A percentile compares a stretch with the other conserved stretches of the same genome.
Conservation (phyloP, 2,888 invertebrate species). For the Euzophera pinguis region DNA sequence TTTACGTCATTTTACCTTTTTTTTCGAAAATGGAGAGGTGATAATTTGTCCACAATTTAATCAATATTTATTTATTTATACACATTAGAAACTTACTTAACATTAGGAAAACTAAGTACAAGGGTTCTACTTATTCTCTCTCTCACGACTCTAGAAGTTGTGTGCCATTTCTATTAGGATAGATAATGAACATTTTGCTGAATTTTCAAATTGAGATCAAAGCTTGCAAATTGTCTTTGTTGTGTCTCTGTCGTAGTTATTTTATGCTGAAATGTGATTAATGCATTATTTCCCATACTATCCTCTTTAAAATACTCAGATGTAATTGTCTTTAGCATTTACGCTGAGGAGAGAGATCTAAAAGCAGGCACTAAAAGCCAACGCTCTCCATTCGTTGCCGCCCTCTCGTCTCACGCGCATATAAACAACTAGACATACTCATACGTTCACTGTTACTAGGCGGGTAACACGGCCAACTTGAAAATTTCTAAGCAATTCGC, state of each 20-base stretch:
- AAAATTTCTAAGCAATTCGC: background rate
- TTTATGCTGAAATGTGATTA: background rate
- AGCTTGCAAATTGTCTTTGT: background rate
- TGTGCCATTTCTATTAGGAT: no score
- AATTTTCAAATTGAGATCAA: background rate
- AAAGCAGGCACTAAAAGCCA: background rate
- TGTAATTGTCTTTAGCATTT: background rate
- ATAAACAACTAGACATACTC: constrained; percentile 1
- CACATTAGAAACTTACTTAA: no score
- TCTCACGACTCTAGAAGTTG: no score
- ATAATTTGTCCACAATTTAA: no score
- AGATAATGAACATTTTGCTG: no score
- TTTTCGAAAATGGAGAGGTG: no score
- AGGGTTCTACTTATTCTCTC: no score
- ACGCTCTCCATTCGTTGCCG: constrained; percentile 1
- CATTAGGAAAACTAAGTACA: no score
- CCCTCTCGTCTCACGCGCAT: background rate
- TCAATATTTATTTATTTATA: no score
- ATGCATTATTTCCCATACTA: background rate
- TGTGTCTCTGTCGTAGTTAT: background rate
- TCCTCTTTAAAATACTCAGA: no score
- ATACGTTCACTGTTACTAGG: constrained; percentile 1
- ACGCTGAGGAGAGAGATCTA: background rate
- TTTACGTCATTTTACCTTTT: background rate
- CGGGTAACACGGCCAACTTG: constrained; percentile 3